Evolutionary conservation across 35 echinoderm and acorn worm species (phyloP).

Genomic region (Heliocidaris tuberculata): DNA sequence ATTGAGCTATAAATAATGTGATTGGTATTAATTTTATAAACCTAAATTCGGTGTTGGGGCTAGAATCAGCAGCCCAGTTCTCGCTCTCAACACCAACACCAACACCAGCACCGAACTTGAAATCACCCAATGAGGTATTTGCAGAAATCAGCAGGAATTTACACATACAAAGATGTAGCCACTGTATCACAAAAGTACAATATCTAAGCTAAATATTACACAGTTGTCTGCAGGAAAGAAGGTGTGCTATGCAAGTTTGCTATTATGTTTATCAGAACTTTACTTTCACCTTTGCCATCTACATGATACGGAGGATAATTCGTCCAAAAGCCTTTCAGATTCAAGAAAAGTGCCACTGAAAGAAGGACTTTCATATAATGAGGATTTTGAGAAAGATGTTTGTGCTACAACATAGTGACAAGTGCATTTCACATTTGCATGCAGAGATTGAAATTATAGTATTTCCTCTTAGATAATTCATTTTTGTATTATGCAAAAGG

Average conservation of each 20-base stretch:
- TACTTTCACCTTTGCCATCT: neutral
- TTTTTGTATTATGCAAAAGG: no score
- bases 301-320: no score
- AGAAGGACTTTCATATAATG: neutral
- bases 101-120: no score
- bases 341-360: neutral
- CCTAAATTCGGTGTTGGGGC: no score
- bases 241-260: neutral
- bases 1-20: no score
- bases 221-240: neutral
- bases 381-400: neutral
- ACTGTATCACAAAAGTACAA: neutral
- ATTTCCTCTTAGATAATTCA: neutral
- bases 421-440: neutral
- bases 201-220: neutral
- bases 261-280: neutral
- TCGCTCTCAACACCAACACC: no score
- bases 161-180: neutral
- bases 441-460: neutral
- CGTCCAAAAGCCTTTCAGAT: no score
- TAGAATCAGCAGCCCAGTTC: no score
- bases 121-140: neutral
- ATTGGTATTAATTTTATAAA: no score
- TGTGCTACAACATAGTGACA: neutral
- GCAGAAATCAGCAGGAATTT: neutral